Conservation (phyloP, 2,888 invertebrate genomes). For the Drosophila recens region DNA sequence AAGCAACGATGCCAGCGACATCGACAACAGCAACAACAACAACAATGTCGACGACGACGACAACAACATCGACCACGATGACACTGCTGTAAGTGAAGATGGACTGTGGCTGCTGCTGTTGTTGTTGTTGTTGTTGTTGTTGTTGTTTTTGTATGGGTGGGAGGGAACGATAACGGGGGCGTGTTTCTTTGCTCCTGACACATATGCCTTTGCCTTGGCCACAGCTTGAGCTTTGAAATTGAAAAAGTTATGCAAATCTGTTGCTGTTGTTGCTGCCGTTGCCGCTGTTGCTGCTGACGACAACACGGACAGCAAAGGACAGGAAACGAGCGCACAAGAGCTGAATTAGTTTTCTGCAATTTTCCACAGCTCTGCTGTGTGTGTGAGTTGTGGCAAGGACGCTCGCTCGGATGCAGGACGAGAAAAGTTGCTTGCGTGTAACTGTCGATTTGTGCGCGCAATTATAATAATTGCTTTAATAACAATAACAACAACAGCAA, state of each 20-base stretch:
- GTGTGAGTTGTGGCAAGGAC: conserved; percentile 41
- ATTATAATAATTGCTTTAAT: conserved; percentile 79
- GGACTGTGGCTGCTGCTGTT: conserved; percentile 24
- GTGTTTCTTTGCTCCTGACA: conserved; percentile 44
- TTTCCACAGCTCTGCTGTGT: conserved; percentile 26
- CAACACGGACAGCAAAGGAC: conserved; percentile 51
- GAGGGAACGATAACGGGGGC: conserved; percentile 10
- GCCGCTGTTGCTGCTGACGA: conserved; percentile 15
- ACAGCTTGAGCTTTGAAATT: conserved; percentile 80
- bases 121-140: not conserved
- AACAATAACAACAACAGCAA: conserved; percentile 59
- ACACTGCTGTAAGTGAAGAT: conserved; percentile 56
- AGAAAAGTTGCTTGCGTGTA: conserved; percentile 53
- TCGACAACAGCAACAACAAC: not conserved
- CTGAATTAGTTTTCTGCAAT: conserved; percentile 74
- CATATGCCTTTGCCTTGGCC: conserved; percentile 71
- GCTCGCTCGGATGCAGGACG: conserved; percentile 21
- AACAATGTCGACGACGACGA: not conserved
- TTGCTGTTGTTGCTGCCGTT: conserved; percentile 30
- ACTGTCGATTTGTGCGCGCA: conserved; percentile 76
- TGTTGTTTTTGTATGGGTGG: conserved; percentile 13
- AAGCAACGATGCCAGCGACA: conserved; percentile 42
- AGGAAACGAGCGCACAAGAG: conserved; percentile 69
- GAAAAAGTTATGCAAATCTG: conserved; percentile 79
- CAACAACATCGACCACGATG: conserved; percentile 29